Evolutionary conservation across 2,888 invertebrate genomes (phyloP), one percentile per base, ranked within the genome.

Genomic region (Encarsia formosa): DNA sequence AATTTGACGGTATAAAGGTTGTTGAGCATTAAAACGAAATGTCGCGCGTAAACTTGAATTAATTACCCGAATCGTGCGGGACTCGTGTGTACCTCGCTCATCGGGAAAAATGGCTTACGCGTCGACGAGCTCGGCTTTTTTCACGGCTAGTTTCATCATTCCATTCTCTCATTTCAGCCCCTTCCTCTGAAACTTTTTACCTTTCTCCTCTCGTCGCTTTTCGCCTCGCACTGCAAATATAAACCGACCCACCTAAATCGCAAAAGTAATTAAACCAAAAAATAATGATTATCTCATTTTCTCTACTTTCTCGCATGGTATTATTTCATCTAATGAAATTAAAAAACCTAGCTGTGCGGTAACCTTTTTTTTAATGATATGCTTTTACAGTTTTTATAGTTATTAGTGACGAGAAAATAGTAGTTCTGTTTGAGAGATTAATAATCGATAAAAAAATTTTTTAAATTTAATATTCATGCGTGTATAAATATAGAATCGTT

Each of bases 131-230:
- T 11, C 22, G 26, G 35, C 29, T 43, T 37, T 48, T 52, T 53
- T 53, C 44, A 53, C 44, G 40, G 39, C 24, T 49, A 44, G 40
- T 49, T 53, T 44, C 24, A 40, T 39, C 24, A 20, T 35, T 34
- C 34, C 26, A 35, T 47, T 45, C 41, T 42, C 40, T 42, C 41
- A 37, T 35, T 46, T 31, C 32, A 24, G 16, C 34, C 8, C 26
- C 26, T 29, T 16, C 6, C 15, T 39, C 34, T 22, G 26, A 13
- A 20, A 22, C 34, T 16, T 5, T 19, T 19, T 26, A 13, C 8
- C n/a, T 19, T 5, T n/a, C 13, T 43, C 38, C 15, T n/a, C n/a
- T 11, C 3, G 9, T 20, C 24, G 31, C 29, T 16, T 43, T 31
- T 49, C 31, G 20, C 37, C 38, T 35, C 16, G 6, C 19, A 4